Evolutionary conservation across 2,797 vertebrate genomes (phyloP).

Genomic region (Amniataba percoides): DNA sequence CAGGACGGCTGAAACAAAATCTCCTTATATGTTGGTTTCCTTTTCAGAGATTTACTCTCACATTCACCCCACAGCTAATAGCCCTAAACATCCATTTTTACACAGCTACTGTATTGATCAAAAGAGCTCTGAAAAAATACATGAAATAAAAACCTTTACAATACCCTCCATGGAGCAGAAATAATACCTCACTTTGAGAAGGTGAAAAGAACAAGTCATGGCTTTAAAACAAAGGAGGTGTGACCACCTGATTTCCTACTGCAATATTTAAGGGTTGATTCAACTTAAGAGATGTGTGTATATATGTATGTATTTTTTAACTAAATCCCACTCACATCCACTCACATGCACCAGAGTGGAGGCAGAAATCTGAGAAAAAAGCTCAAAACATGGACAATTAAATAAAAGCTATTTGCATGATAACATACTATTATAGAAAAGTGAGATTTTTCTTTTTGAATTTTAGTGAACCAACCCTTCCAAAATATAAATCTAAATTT

Average conservation of each 20-base stretch:
- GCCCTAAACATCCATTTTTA: slow-evolving; percentile 46
- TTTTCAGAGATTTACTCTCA: slow-evolving; percentile 54
- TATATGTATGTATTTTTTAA: not conserved
- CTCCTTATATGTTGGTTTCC: slow-evolving; percentile 43
- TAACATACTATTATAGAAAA: not conserved
- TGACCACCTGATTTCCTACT: not conserved
- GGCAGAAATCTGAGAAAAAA: not conserved
- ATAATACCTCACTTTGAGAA: not conserved
- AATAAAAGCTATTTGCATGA: not conserved
- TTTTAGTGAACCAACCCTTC: not conserved
- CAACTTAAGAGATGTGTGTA: not conserved
- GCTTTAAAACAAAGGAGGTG: not conserved
- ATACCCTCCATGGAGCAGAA: slow-evolving; percentile 18
- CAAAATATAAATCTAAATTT: not conserved
- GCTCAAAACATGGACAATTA: not conserved
- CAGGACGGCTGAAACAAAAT: slow-evolving; percentile 66
- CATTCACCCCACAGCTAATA: slow-evolving; percentile 43
- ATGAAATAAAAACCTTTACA: slow-evolving; percentile 25
- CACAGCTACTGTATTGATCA: slow-evolving; percentile 58
- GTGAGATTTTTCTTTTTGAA: not conserved
- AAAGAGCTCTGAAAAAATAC: slow-evolving; percentile 29
- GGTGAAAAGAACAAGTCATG: slow-evolving; percentile 9
- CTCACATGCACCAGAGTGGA: not conserved
- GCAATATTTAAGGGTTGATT: not conserved
- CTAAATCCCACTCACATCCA: not conserved